Evolutionary conservation across 2,888 invertebrate genomes (phyloP), one percentile per base, ranked within the genome.

Genomic region (Nycteola revayana): DNA sequence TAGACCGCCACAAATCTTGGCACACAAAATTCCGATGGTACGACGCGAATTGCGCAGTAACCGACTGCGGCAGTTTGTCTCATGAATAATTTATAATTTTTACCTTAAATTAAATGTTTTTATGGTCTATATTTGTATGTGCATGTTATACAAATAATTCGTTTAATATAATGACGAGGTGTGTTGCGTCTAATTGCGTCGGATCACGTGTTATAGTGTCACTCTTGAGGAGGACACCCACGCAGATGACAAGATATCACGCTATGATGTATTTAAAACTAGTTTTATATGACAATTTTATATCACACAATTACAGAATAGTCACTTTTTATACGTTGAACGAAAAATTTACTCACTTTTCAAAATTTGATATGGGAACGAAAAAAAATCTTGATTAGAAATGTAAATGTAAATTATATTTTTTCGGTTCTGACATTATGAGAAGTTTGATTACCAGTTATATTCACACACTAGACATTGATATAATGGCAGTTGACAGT

Each of bases 181-280:
- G 54, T 62, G 60, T 52, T 51, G 59, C 54, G 59, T 67, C 66
- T 72, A 71, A 75, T 72, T 72, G 66, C 64, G 72, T 68, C 54
- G 56, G 49, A 34, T 62, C 67, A 56, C 61, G 65, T 72, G 67
- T 11, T 25, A n/a, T 9, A 52, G 59, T 66, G 68, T 70, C 68
- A 72, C 65, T 68, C 61, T 54, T 57, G 53, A 48, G 42, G 39
- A 40, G 37, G 42, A 51, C 60, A 29, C 69, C 67, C 58, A 71
- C 75, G 58, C 60, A 22, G 25, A 24, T 26, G 52, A 45, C 44
- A n/a, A n/a, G n/a, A n/a, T n/a, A n/a, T n/a, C n/a, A n/a, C n/a
- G n/a, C n/a, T n/a, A n/a, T n/a, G n/a, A n/a, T n/a, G n/a, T n/a
- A n/a, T n/a, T n/a, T n/a, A n/a, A n/a, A n/a, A n/a, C n/a, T n/a